Conservation (phyloP, 2,113 vertebrate genomes). For the Hiodon alosoides region DNA sequence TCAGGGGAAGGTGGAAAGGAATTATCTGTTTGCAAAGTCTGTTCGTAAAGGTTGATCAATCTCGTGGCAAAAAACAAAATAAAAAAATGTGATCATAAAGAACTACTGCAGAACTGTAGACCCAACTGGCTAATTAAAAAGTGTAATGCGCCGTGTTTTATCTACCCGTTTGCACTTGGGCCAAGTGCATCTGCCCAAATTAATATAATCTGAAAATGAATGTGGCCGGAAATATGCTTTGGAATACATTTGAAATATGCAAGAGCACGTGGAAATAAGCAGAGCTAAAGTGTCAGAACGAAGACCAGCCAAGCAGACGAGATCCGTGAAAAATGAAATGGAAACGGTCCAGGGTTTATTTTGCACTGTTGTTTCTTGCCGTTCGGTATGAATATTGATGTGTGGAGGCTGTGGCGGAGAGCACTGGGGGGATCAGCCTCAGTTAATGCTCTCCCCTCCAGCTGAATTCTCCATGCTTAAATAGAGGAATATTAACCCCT, state of each 20-base stretch:
- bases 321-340: conserved; percentile 7
- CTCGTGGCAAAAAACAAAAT: no score
- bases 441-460: neutral
- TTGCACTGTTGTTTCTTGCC: no score
- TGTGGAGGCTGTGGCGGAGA: neutral
- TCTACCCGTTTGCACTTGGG: no score
- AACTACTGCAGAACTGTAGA: no score
- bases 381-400: conserved; percentile 8
- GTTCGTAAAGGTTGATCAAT: no score
- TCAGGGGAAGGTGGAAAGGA: no score
- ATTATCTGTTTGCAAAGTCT: no score
- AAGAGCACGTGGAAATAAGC: conserved; percentile 1
- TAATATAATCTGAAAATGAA: no score
- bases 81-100: no score
- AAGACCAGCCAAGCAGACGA: conserved; percentile 4
- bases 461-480: neutral
- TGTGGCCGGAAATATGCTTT: neutral
- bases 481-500: conserved; percentile 1
- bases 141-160: no score
- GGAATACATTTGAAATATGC: neutral
- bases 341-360: neutral
- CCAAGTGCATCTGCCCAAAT: no score
- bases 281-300: conserved; percentile 9
- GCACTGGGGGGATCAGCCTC: neutral
- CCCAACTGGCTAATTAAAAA: no score